phyloP scores from a whole-genome alignment of 1,140 invertebrate species.

The Bombus vancouverensis region DNA sequence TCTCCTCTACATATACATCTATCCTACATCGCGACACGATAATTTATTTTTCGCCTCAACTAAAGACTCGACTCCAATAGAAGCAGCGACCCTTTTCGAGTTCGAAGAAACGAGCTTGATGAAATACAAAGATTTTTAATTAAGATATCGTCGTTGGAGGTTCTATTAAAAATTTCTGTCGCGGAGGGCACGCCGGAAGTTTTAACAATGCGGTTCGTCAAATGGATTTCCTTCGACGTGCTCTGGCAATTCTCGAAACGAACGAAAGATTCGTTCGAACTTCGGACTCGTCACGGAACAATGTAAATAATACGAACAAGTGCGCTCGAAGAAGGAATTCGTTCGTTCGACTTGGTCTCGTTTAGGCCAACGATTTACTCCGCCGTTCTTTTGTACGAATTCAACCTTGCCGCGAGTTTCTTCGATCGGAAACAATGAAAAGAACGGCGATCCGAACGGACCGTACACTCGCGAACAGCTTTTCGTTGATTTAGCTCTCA shows the following conservation, averaged over 20 bases:
- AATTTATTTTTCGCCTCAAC: background rate
- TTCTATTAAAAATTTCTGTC: slow-evolving; percentile 17
- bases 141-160: slow-evolving; percentile 5
- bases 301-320: slow-evolving; percentile 31
- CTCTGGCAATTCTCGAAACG: background rate
- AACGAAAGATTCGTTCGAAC: background rate
- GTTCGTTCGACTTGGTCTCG: slow-evolving; percentile 11
- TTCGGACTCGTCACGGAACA: slow-evolving; percentile 11
- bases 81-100: background rate
- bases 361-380: background rate
- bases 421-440: background rate
- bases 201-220: slow-evolving; percentile 6
- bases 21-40: too few relatives aligned
- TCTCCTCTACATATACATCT: background rate
- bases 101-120: too few relatives aligned
- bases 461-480: too few relatives aligned
- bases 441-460: background rate
- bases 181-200: background rate
- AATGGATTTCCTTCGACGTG: background rate
- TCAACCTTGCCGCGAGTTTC: background rate
- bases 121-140: slow-evolving; percentile 38
- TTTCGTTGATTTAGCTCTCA: background rate
- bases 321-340: background rate
- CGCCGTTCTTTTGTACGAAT: background rate
- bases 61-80: background rate